Base-by-base conservation (phyloP, 2,888 invertebrate genomes). In the Platycheirus rosarum region DNA sequence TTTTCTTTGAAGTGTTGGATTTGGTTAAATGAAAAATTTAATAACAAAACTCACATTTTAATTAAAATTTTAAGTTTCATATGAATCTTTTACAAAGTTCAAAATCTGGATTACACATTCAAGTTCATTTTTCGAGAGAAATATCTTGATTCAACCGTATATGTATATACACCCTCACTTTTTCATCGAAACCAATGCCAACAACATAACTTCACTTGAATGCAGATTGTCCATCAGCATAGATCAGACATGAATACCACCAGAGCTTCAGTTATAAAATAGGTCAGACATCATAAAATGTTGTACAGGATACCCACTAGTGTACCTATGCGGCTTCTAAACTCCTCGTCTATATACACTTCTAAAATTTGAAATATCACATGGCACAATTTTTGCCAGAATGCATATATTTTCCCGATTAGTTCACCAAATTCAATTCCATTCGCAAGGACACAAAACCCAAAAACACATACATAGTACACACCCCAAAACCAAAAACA, bases 351-450 rank as follows among this genome's bases (percentile, higher is more conserved):
- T 35, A 13, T 40, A 4, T 35, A 11, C 16, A 14, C 13, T 11
- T 32, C 29, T 32, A n/a, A n/a, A n/a, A n/a, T 32, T 8, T 32
- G 29, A n/a, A n/a, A 29, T 44, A 20, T 40, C 49, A 49, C 23
- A 35, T 32, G 9, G 37, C 20, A 49, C 35, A 49, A 77, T 60
- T 42, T 26, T 6, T 16, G 14, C 16, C 42, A 40, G 26, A 66
- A 62, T 48, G 68, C 69, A 69, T 69, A 63, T 44, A 74, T 70
- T 74, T 74, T n/a, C 4, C 32, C 70, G 70, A 80, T 70, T 76
- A 65, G 62, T 70, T 62, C 40, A 40, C 32, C 51, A 62, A 76
- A 70, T 70, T 66, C 75, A 70, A 68, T 78, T 78, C 35, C 13
- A 23, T 53, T 48, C 23, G 35, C 53, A 55, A 70, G 63, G 46